Base-by-base conservation (phyloP, 2,888 invertebrate species). In the Arge pagana region DNA sequence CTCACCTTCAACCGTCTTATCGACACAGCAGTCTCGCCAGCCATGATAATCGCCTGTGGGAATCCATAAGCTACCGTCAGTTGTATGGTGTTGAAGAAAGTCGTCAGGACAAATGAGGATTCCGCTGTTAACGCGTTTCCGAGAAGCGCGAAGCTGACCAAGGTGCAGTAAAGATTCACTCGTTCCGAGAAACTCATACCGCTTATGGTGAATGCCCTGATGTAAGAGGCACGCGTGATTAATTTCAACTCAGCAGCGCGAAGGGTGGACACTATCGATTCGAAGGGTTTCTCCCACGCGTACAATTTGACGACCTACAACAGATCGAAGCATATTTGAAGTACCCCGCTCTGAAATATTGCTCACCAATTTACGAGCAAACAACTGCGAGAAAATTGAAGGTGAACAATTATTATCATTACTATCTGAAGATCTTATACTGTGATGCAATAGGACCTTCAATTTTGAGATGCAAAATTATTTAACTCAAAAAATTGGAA, bases 271-370 rank as follows among this genome's bases (percentile, higher is more conserved):
- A 94, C 87, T 11, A 93, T 81, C 58, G 86, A 82, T 56, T 89
- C 87, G 70, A 95, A 94, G 1, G 93, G 90, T 63, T 86, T 88
- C 74, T 95, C 95, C 89, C 94, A 95, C 8, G 93, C 89, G 72
- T 93, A 94, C 93, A 95, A 93, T 82, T 95, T 95, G 60, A 95
- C 92, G 2, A 93, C 91, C 79, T 89, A 86, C 70, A n/a, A n/a
- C n/a, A n/a, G n/a, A n/a, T n/a, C n/a, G n/a, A n/a, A n/a, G n/a
- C n/a, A n/a, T n/a, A n/a, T n/a, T n/a, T n/a, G n/a, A n/a, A n/a
- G n/a, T n/a, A n/a, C n/a, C n/a, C n/a, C n/a, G n/a, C n/a, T n/a
- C n/a, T n/a, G n/a, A n/a, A n/a, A n/a, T n/a, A n/a, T n/a, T n/a
- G n/a, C n/a, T n/a, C n/a, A n/a, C n/a, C n/a, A n/a, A n/a, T n/a